Conservation (phyloP, 2,888 invertebrate species). For the Mamestra brassicae region DNA sequence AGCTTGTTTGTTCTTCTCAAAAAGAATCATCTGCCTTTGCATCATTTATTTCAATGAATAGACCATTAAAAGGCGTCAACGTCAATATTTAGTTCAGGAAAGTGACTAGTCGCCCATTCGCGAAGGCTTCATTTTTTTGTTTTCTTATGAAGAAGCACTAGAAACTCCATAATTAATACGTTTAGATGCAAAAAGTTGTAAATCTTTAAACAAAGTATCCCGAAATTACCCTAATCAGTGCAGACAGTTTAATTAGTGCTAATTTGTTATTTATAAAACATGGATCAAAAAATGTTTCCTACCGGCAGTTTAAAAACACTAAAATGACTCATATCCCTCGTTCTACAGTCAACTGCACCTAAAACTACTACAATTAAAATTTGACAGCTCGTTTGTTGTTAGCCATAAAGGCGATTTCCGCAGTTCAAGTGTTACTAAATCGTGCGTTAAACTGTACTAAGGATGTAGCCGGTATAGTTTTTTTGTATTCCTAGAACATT, state of each 20-base stretch:
- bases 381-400: neutral
- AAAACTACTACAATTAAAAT: neutral
- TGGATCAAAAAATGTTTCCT: constrained; percentile 28
- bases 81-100: no score
- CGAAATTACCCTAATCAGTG: constrained; percentile 10
- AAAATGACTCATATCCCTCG: constrained; percentile 43
- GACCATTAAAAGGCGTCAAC: no score
- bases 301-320: neutral
- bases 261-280: constrained; percentile 20
- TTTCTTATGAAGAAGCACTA: no score
- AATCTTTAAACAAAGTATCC: neutral
- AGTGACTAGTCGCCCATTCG: no score
- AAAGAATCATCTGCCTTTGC: no score
- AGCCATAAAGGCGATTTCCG: neutral
- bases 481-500: constrained; percentile 17
- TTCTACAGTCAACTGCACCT: neutral
- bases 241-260: constrained; percentile 16
- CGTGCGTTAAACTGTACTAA: constrained; percentile 3
- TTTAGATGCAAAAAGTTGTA: no score
- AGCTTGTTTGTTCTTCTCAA: no score
- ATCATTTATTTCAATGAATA: no score
- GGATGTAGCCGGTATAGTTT: constrained; percentile 35
- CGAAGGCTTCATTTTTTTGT: no score
- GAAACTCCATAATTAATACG: no score
- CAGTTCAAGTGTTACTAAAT: neutral